A percentile compares a stretch with the other conserved stretches of the same genome.
Evolutionary conservation across 2,888 invertebrate genomes (phyloP).

Genomic region (Cephus pulcher): DNA sequence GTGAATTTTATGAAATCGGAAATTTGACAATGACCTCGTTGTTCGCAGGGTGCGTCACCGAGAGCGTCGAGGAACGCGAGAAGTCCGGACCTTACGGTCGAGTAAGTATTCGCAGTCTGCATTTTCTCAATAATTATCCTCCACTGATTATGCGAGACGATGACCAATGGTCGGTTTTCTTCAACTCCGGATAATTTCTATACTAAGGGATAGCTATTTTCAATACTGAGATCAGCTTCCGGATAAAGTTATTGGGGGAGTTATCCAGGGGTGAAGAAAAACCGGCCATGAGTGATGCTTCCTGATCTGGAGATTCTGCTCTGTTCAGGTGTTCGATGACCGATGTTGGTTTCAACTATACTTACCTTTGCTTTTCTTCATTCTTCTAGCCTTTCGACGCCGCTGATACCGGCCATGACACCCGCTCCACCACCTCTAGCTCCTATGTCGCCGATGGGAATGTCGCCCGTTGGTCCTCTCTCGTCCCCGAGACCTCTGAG

Average conservation of each 20-base stretch:
- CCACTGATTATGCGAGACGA: no score
- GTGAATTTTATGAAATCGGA: no score
- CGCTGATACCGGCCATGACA: conserved; percentile 63
- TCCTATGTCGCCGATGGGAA: conserved; percentile 67
- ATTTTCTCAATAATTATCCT: no score
- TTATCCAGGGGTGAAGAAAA: no score
- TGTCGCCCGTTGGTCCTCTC: conserved; percentile 53
- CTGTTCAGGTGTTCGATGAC: neutral
- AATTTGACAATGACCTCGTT: conserved; percentile 2
- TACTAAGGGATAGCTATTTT: no score
- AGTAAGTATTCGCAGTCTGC: conserved; percentile 34
- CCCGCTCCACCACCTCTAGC: conserved; percentile 65
- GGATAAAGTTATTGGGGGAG: no score
- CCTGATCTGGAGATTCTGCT: neutral
- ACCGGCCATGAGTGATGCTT: neutral
- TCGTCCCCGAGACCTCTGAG: conserved; percentile 50
- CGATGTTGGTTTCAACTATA: neutral
- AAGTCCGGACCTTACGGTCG: conserved; percentile 50
- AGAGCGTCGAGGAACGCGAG: conserved; percentile 45
- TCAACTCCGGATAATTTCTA: no score
- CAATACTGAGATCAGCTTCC: no score
- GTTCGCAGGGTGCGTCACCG: conserved; percentile 40
- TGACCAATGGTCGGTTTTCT: no score
- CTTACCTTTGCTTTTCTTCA: neutral
- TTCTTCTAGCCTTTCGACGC: conserved; percentile 67